Base-by-base conservation (phyloP, 2,888 invertebrate species). In the Magallana nippona region DNA sequence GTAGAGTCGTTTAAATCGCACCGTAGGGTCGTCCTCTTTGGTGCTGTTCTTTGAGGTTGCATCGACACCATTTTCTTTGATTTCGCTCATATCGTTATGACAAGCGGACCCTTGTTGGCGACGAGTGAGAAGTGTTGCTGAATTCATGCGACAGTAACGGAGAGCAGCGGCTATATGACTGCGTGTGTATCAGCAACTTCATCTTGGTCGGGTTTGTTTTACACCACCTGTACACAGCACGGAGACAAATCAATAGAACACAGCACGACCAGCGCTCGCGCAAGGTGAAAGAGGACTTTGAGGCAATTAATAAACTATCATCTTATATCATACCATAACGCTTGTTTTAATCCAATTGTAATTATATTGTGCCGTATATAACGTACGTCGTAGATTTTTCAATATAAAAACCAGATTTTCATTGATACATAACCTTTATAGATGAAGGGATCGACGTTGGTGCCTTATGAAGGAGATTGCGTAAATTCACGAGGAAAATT, bases 1-100 rank as follows among this genome's bases (percentile, higher is more conserved):
- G 82, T 90, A 89, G 11, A 92, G 84, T n/a, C 87, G 86, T 81
- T 83, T 83, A 81, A 91, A 91, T 56, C 84, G 44, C 57, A 79
- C 79, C 22, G 58, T 79, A 22, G 79, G 79, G 15, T 79, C 55
- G 15, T 56, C 79, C 2, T 19, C 56, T 57, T 27, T 44, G 44
- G 8, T 44, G 44, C 44, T 32, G 22, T 22, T 71, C 32, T 71
- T 71, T 32, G 71, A 71, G 71, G 27, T 27, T 0, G 3, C 22
- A 13, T 71, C 71, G 71, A 27, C 71, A 22, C 27, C 71, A 71
- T 27, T 27, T 71, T 71, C 71, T 71, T 71, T 71, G 11, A 27
- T 71, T 15, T 71, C 15, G 22, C 15, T 27, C 71, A 71, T 71
- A 22, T 71, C 71, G 71, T 27, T 22, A 27, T 71, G 10, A 71